phyloP scores from a whole-genome alignment of 2,888 invertebrate species.

The Zygogramma bicolorata region DNA sequence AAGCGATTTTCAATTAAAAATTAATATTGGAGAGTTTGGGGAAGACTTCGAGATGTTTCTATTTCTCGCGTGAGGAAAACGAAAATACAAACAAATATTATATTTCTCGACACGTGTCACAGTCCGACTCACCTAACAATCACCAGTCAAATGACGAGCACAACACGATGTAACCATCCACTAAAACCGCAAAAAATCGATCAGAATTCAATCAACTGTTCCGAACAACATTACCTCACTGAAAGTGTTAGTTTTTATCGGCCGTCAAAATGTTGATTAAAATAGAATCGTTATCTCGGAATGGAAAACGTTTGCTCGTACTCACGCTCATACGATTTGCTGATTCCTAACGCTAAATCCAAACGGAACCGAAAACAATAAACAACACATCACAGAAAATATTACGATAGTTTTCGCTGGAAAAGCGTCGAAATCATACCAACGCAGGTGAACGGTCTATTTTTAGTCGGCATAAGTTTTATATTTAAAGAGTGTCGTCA shows the following conservation, averaged over 20 bases:
- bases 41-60: too few relatives aligned
- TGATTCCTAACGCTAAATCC: background rate
- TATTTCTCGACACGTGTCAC: too few relatives aligned
- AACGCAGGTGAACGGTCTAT: conserved; percentile 51
- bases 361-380: background rate
- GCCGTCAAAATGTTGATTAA: background rate
- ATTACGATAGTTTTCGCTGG: conserved; percentile 1
- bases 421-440: conserved; percentile 1
- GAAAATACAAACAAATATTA: too few relatives aligned
- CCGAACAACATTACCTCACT: background rate
- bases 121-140: background rate
- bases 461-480: conserved; percentile 41
- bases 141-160: background rate
- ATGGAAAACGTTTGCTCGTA: background rate
- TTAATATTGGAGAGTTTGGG: too few relatives aligned
- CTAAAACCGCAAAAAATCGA: background rate
- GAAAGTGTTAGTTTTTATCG: background rate
- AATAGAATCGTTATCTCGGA: conserved; percentile 5
- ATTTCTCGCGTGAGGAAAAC: too few relatives aligned
- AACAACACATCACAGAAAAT: conserved; percentile 6
- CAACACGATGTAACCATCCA: background rate
- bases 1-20: too few relatives aligned
- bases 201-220: background rate
- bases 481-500: conserved; percentile 33
- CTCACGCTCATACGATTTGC: background rate